Percentiles rank a stretch among this genome's conserved stretches.
Conservation (phyloP, 2,797 vertebrate species). For the Chrosomus eos region DNA sequence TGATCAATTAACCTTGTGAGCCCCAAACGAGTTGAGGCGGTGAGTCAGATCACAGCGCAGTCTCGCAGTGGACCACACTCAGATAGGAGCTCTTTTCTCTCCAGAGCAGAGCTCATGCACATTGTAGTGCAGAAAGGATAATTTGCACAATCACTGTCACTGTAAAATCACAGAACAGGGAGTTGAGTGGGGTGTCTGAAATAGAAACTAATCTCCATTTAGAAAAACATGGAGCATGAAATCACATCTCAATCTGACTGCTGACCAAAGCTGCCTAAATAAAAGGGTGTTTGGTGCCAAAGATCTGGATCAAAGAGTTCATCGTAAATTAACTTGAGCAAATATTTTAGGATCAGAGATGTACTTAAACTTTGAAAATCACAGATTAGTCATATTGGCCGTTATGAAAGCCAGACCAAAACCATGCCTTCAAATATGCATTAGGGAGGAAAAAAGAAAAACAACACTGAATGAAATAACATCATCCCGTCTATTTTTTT, state of each 20-base stretch:
- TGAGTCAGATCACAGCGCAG: slow-evolving; percentile 15
- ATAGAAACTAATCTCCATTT: slow-evolving; percentile 32
- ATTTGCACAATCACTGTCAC: slow-evolving; percentile 18
- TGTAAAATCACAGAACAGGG: slow-evolving; percentile 28
- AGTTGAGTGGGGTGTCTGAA: slow-evolving; percentile 5
- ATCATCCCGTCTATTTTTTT: neutral
- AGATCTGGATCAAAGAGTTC: neutral
- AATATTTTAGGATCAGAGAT: slow-evolving; percentile 18
- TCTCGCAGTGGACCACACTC: neutral
- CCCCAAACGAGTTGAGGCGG: slow-evolving; percentile 29
- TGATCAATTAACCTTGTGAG: slow-evolving; percentile 59
- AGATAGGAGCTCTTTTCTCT: neutral
- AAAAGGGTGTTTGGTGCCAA: slow-evolving; percentile 5
- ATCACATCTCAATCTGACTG: slow-evolving; percentile 23
- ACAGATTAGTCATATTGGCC: slow-evolving; percentile 38
- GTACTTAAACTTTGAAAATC: slow-evolving; percentile 2
- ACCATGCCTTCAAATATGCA: neutral
- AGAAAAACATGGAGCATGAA: slow-evolving; percentile 29
- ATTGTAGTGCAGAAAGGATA: slow-evolving; percentile 1
- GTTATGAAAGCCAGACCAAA: neutral
- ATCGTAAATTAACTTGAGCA: neutral
- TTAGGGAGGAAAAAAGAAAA: neutral
- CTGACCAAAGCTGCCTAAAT: slow-evolving; percentile 10
- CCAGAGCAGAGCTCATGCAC: neutral
- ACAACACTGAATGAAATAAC: neutral